phyloP scores from a whole-genome alignment of 2,113 vertebrate genomes.

The Apus apus region DNA sequence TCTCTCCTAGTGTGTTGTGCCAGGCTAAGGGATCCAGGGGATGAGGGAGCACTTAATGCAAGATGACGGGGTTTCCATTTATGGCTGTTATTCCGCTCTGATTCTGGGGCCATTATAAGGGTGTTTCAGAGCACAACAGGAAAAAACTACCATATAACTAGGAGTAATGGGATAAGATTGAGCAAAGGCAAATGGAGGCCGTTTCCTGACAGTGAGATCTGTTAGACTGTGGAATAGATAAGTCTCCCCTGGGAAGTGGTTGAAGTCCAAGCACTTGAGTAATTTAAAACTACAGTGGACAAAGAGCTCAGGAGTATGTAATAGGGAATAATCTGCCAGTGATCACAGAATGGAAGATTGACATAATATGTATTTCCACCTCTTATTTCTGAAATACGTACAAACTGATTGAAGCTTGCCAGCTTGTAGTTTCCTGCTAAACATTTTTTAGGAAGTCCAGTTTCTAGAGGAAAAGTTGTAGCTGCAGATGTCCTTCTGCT shows the following conservation, averaged over 20 bases:
- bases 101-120: conserved; percentile 17
- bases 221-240: conserved; percentile 35
- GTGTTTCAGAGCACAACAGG: conserved; percentile 31
- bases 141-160: conserved; percentile 37
- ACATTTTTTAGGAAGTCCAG: not conserved
- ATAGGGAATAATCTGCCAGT: not conserved
- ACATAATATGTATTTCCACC: not conserved
- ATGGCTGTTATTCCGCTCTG: conserved; percentile 32
- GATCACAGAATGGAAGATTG: not conserved
- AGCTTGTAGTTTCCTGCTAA: conserved; percentile 17
- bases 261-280: conserved; percentile 19
- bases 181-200: conserved; percentile 42
- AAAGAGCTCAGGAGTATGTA: not conserved
- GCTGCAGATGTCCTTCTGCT: not conserved
- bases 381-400: not conserved
- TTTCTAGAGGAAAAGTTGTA: not conserved
- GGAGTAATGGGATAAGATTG: conserved; percentile 55
- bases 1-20: not conserved
- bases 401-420: not conserved
- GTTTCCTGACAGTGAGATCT: conserved; percentile 56
- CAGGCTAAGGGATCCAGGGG: not conserved
- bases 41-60: not conserved
- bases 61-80: not conserved
- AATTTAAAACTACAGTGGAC: not conserved
- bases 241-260: not conserved